Conservation (phyloP, 2,888 invertebrate genomes). For the Carpatolechia fugitivella region DNA sequence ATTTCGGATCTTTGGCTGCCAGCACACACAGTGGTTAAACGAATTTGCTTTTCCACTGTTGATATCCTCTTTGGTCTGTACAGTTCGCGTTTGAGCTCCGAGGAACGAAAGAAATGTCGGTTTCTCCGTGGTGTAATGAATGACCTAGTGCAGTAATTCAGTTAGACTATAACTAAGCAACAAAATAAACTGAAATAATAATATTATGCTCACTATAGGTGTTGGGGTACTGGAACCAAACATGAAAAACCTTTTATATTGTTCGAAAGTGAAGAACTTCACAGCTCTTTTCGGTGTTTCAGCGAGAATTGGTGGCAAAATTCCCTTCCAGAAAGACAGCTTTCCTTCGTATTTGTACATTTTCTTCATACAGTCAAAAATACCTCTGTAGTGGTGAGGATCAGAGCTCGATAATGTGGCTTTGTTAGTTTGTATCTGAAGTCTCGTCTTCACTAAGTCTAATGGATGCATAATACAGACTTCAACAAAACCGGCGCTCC, state of each 20-base stretch:
- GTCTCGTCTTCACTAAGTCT: slow-evolving; percentile 94
- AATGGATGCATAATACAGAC: slow-evolving; percentile 98
- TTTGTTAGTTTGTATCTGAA: slow-evolving; percentile 60
- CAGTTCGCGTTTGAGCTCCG: too few relatives aligned
- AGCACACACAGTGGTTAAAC: too few relatives aligned
- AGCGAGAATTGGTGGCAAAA: slow-evolving; percentile 93
- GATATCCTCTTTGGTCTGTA: too few relatives aligned
- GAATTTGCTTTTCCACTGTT: too few relatives aligned
- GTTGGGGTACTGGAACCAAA: slow-evolving; percentile 87
- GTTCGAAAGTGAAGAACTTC: slow-evolving; percentile 97
- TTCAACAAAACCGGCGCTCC: slow-evolving; percentile 95
- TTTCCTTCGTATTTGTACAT: slow-evolving; percentile 93
- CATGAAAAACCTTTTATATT: slow-evolving; percentile 91
- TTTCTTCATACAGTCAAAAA: slow-evolving; percentile 92
- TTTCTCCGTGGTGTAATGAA: too few relatives aligned
- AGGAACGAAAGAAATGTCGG: too few relatives aligned
- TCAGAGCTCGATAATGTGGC: slow-evolving; percentile 50
- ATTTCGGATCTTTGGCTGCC: too few relatives aligned
- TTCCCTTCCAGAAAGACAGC: slow-evolving; percentile 94
- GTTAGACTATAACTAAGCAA: too few relatives aligned
- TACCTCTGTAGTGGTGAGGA: slow-evolving; percentile 85
- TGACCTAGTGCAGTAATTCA: too few relatives aligned
- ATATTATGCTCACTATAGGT: slow-evolving; percentile 82
- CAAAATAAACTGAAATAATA: too few relatives aligned
- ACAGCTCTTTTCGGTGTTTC: slow-evolving; percentile 97